Base-by-base conservation (phyloP, 2,797 vertebrate genomes). In the Falco concolor region DNA sequence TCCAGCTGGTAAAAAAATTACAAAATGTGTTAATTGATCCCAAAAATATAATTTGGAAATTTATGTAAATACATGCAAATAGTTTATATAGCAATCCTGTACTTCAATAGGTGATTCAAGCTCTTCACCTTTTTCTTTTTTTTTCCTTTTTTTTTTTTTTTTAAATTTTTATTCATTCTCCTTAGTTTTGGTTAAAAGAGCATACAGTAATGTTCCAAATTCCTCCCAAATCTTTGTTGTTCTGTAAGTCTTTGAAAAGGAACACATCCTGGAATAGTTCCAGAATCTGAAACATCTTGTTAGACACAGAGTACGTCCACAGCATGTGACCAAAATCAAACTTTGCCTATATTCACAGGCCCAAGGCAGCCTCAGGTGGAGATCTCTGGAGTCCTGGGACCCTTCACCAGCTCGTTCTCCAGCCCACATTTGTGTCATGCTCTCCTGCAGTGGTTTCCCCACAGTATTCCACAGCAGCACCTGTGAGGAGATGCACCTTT, bases 391-490 rank as follows among this genome's bases (percentile, higher is more conserved):
- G 13, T 25, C 53, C 24, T 67, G 13, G 38, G 49, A n/a, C 28
- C 30, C 21, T 10, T 61, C 65, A 4, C 6, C 32, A 32, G 27
- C 28, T 86, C 22, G 1, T 53, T n/a, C 57, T 64, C 5, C 53
- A 80, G 12, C 11, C 21, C 18, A 4, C 0, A 0, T 27, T 38
- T 87, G 34, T 32, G 21, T 30, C 42, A 4, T 11, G 2, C 18
- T 68, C 25, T 61, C 50, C 50, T 57, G 61, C 61, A 56, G 20
- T 0, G 0, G 2, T 44, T 56, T 82, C 36, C 50, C 9, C 7
- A 2, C 13, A 11, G 34, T 23, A 7, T 28, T 52, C 44, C 54
- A 5, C 13, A 32, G 12, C 8, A 42, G 7, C 0, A 4, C 13
- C 64, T 59, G 50, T 22, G 40, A 69, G 56, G 74, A 77, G 25